phyloP scores from a whole-genome alignment of 2,113 vertebrate genomes.

The Ariopsis seemanni region DNA sequence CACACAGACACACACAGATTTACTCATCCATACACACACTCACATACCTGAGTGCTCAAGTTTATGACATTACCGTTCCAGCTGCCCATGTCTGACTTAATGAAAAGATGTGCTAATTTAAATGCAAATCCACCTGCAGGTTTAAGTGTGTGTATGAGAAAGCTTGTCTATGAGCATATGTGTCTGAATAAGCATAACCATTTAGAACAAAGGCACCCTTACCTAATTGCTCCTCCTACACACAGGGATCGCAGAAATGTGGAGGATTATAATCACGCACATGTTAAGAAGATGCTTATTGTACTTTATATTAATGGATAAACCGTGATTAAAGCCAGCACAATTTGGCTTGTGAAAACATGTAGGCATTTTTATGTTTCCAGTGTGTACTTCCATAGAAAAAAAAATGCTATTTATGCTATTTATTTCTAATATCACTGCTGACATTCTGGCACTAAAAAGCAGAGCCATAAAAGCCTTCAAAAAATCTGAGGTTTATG shows the following conservation, averaged over 20 bases:
- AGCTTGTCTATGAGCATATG: conserved; percentile 9
- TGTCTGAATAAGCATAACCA: conserved; percentile 15
- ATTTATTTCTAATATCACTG: background rate
- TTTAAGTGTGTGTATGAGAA: conserved; percentile 29
- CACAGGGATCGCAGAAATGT: background rate
- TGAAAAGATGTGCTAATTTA: conserved; percentile 50
- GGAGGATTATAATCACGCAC: background rate
- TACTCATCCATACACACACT: background rate
- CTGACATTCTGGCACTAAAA: background rate
- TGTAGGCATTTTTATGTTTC: background rate
- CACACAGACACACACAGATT: background rate
- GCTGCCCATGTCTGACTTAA: conserved; percentile 35
- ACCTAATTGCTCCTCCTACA: background rate
- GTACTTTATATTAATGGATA: background rate
- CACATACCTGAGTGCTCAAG: conserved; percentile 16
- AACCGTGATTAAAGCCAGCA: background rate
- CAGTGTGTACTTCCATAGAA: background rate
- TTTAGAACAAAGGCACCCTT: conserved; percentile 23
- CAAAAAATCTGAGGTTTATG: background rate
- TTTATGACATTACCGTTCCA: conserved; percentile 22
- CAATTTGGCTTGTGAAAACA: background rate
- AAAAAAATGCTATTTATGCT: background rate
- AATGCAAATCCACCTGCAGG: conserved; percentile 45
- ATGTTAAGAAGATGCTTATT: background rate
- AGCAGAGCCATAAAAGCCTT: background rate